phyloP scores from a whole-genome alignment of 2,113 vertebrate species.

The Pterophyllum scalare region DNA sequence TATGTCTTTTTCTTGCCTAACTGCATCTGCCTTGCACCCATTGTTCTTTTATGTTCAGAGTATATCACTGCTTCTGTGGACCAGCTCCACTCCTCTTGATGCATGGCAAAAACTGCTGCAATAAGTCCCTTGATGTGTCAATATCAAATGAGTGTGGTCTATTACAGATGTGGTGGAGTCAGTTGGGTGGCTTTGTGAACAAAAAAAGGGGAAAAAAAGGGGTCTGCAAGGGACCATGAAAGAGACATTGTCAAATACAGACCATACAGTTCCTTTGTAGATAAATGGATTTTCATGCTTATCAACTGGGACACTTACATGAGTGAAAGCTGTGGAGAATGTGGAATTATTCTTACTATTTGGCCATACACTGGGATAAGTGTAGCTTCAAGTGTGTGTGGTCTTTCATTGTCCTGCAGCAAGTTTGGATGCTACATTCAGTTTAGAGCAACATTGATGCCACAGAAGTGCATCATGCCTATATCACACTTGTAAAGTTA shows the following conservation, averaged over 20 bases:
- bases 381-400: slow-evolving; percentile 70
- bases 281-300: slow-evolving; percentile 81
- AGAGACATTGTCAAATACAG: slow-evolving; percentile 76
- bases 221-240: slow-evolving; percentile 71
- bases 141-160: slow-evolving; percentile 73
- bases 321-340: slow-evolving; percentile 80
- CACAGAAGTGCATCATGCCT: background rate
- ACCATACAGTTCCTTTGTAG: slow-evolving; percentile 71
- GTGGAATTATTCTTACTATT: slow-evolving; percentile 71
- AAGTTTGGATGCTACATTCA: slow-evolving; percentile 21
- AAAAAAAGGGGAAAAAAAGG: slow-evolving; percentile 14
- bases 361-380: slow-evolving; percentile 47
- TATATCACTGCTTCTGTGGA: slow-evolving; percentile 54
- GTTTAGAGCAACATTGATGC: slow-evolving; percentile 28
- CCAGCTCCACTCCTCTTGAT: slow-evolving; percentile 59
- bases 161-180: slow-evolving; percentile 69
- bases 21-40: slow-evolving; percentile 53
- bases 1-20: background rate
- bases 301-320: slow-evolving; percentile 73
- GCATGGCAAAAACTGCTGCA: slow-evolving; percentile 45
- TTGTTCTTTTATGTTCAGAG: slow-evolving; percentile 72
- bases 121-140: slow-evolving; percentile 70
- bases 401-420: slow-evolving; percentile 61
- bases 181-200: slow-evolving; percentile 75
- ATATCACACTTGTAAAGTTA: too few relatives aligned